A percentile compares a stretch with the other conserved stretches of the same genome.
These are phyloP conservation scores for Cyprinodon variegatus DNA, from an alignment of 2,113 vertebrate species.

Conservation along the genomic window DNA sequence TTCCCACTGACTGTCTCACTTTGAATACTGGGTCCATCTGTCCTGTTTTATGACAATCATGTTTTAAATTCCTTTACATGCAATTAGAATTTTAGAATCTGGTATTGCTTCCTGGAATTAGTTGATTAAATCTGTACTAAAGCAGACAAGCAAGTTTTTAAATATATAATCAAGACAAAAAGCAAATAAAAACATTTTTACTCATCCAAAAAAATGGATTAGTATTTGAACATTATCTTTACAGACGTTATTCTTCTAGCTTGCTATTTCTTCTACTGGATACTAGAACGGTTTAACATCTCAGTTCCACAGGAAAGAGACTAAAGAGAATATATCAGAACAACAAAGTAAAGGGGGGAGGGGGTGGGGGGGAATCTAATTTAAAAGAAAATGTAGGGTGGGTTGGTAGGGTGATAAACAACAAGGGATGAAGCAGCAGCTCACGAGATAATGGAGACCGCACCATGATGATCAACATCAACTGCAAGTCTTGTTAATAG, in stretches of 20 bases:
- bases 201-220: neutral
- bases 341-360: slow-evolving; percentile 2
- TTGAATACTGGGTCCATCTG: too few relatives aligned
- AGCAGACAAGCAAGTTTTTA: too few relatives aligned
- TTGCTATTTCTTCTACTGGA: neutral
- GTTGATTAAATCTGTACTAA: too few relatives aligned
- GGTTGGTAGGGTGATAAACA: slow-evolving; percentile 16
- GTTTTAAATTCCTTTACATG: too few relatives aligned
- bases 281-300: neutral
- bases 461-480: slow-evolving; percentile 38
- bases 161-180: too few relatives aligned
- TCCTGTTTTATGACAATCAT: too few relatives aligned
- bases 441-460: slow-evolving; percentile 27
- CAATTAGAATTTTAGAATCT: too few relatives aligned
- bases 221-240: neutral
- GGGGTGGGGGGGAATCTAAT: slow-evolving; percentile 10
- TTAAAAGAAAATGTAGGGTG: neutral
- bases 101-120: too few relatives aligned
- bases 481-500: slow-evolving; percentile 36
- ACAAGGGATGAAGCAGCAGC: slow-evolving; percentile 22
- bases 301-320: neutral
- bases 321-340: slow-evolving; percentile 9
- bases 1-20: too few relatives aligned
- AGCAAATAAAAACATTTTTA: neutral
- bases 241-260: neutral